Percentiles rank a stretch among this genome's conserved stretches.
These are phyloP conservation scores for Zaprionus tsacasi DNA, from an alignment of 1,140 invertebrate genomes.

Conservation along the genomic window DNA sequence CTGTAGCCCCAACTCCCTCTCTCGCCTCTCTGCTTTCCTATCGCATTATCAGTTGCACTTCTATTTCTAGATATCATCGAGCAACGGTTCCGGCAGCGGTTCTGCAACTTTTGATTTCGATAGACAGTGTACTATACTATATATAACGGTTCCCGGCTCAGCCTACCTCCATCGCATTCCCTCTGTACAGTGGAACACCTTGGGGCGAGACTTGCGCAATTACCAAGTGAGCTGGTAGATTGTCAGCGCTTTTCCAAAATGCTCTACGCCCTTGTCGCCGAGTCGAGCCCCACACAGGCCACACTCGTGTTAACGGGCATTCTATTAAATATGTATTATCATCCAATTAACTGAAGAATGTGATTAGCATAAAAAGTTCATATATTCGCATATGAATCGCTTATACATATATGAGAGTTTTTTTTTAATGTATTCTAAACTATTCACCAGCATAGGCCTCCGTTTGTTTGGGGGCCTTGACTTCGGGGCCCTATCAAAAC, in stretches of 20 bases:
- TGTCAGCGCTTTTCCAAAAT: conserved; percentile 24
- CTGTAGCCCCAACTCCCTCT: not conserved
- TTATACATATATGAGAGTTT: not conserved
- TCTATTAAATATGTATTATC: conserved; percentile 7
- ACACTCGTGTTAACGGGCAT: not conserved
- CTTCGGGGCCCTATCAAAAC: not conserved
- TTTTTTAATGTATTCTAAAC: no score
- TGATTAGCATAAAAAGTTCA: not conserved
- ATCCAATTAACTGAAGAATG: conserved; percentile 20
- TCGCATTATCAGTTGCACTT: conserved; percentile 30
- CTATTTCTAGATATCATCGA: conserved; percentile 23
- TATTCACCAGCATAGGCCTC: not conserved
- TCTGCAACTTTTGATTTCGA: conserved; percentile 75
- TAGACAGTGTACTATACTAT: conserved; percentile 44
- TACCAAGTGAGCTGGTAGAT: conserved; percentile 22
- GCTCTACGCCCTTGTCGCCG: not conserved
- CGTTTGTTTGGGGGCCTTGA: not conserved
- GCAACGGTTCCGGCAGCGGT: conserved; percentile 53
- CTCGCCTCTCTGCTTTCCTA: not conserved
- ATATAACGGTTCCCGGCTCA: conserved; percentile 50
- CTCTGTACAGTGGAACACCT: not conserved
- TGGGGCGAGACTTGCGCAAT: conserved; percentile 37
- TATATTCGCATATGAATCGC: conserved; percentile 19
- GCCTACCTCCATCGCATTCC: not conserved
- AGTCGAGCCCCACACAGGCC: not conserved